Evolutionary conservation across 2,113 vertebrate genomes (phyloP), one percentile per base, ranked within the genome.

Genomic region (Hylia prasina): DNA sequence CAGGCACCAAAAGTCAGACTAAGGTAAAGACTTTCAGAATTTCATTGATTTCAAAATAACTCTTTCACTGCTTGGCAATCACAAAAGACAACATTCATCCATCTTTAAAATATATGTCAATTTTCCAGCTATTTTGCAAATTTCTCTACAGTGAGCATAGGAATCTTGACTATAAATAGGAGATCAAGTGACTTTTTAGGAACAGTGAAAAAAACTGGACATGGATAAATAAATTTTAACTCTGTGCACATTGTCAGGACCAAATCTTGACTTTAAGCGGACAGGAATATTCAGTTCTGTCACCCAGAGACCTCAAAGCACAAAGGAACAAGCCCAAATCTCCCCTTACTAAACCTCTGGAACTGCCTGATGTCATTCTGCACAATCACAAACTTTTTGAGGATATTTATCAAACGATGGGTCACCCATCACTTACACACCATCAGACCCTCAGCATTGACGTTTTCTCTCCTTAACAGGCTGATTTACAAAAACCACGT

Each of bases 381-480:
- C 48, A 64, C 21, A 47, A 58, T 8, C 13, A 66, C 17, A 56
- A 56, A 39, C 8, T 40, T 19, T 16, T 12, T 22, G 28, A 69
- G 39, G 30, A 45, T 10, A 31, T 65, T 30, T 19, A 37, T 31
- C 28, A 69, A 65, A 47, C 4, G 1, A 42, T 2, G 24, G 5
- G 4, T 2, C 24, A 16, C 10, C 53, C 58, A 47, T 40, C 33
- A 63, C 42, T 13, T 73, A 8, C 5, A 4, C 23, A 28, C 11
- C 58, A 42, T 7, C 3, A 63, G 20, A 58, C 25, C 39, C 8
- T 18, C 61, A 79, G 66, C 66, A n/a, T 22, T 17, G 9, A 48
- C 0, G 0, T 13, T 37, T 5, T 42, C 31, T 11, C 60, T 15
- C 9, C 13, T 75, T n/a, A 54, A 40, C 13, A 35, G 30, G 13